These are phyloP conservation scores for Masticophis lateralis DNA, from an alignment of 2,797 vertebrate genomes.

Conservation along the genomic window DNA sequence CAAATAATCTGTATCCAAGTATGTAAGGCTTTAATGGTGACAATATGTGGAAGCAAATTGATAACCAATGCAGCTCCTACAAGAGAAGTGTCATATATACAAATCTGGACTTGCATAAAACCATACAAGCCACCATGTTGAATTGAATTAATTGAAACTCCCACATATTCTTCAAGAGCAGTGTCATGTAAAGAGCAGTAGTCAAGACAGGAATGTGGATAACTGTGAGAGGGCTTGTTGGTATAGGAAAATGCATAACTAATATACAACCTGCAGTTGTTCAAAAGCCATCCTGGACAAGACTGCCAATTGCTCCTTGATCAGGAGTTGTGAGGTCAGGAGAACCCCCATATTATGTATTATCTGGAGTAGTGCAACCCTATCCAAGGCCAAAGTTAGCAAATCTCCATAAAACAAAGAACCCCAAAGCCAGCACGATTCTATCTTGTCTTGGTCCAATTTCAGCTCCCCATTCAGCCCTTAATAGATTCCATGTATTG, in stretches of 20 bases:
- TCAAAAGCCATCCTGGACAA: not conserved
- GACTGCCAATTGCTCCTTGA: not conserved
- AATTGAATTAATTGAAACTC: not conserved
- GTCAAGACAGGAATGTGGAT: not conserved
- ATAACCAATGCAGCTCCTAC: not conserved
- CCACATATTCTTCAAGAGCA: not conserved
- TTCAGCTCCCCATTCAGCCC: not conserved
- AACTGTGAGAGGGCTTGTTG: not conserved
- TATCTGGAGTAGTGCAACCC: not conserved
- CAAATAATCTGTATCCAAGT: not conserved
- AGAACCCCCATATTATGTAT: not conserved
- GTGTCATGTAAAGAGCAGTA: not conserved
- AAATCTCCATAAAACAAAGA: not conserved
- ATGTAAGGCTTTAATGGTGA: not conserved
- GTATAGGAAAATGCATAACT: not conserved
- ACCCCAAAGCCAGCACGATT: not conserved
- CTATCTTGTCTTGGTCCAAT: not conserved
- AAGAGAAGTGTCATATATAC: not conserved
- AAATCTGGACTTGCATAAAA: not conserved
- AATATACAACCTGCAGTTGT: not conserved
- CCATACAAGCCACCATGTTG: not conserved
- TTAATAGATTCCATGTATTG: not conserved
- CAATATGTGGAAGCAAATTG: not conserved
- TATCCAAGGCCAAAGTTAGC: not conserved
- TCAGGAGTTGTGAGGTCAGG: not conserved